A percentile compares a stretch with the other conserved stretches of the same genome.
These are phyloP conservation scores for Andrena chrysosceles DNA, from an alignment of 2,888 invertebrate species.

Conservation along the genomic window DNA sequence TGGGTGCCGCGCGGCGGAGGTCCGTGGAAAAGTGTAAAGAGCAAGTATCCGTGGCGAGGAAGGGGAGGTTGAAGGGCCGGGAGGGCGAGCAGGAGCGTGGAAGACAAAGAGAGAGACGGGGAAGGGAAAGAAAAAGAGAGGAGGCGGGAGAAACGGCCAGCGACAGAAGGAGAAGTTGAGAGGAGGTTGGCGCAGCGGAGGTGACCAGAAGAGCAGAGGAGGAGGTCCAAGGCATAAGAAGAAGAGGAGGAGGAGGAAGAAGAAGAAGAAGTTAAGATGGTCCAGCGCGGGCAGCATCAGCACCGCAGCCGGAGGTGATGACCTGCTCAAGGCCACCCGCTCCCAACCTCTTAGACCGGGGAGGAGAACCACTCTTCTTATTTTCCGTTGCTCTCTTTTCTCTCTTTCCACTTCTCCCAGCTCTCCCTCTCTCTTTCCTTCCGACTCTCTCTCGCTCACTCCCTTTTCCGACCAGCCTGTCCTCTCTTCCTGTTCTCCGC, in stretches of 20 bases:
- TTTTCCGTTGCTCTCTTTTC: conserved; percentile 75
- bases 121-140: conserved; percentile 33
- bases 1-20: conserved; percentile 62
- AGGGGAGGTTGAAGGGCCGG: conserved; percentile 21
- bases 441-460: conserved; percentile 54
- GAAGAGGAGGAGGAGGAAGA: conserved; percentile 52
- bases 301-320: conserved; percentile 82
- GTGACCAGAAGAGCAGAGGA: conserved; percentile 36
- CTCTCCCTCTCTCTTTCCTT: conserved; percentile 51
- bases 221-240: conserved; percentile 37
- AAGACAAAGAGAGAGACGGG: conserved; percentile 5
- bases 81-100: not conserved
- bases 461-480: conserved; percentile 51
- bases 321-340: conserved; percentile 85
- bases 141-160: conserved; percentile 23
- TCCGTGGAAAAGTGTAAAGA: conserved; percentile 69
- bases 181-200: conserved; percentile 49
- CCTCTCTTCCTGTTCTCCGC: conserved; percentile 49
- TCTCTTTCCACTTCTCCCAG: conserved; percentile 59
- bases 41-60: conserved; percentile 33
- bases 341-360: conserved; percentile 76
- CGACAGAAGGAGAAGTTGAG: conserved; percentile 28
- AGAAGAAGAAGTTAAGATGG: conserved; percentile 81
- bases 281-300: conserved; percentile 77
- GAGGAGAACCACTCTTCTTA: conserved; percentile 76